A percentile compares a stretch with the other conserved stretches of the same genome.
Conservation (phyloP, 2,888 invertebrate species). For the Drosophila aldrichi region DNA sequence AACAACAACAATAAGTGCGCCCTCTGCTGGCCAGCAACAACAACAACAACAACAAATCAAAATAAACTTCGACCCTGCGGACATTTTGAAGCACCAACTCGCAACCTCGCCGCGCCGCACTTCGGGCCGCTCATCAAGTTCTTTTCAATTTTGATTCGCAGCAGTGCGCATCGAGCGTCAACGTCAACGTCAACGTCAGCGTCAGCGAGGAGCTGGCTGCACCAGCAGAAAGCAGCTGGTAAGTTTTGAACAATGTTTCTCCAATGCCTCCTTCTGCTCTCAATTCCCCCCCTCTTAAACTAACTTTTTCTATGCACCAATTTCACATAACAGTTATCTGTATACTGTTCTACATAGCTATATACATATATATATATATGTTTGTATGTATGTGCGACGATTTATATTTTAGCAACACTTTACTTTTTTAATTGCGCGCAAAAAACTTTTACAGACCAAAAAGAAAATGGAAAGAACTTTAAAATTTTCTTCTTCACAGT, state of each 20-base stretch:
- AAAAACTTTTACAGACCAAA: constrained; percentile 32
- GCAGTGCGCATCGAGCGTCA: constrained; percentile 27
- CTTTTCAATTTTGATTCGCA: constrained; percentile 45
- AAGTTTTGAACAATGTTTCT: constrained; percentile 35
- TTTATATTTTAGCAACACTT: constrained; percentile 39
- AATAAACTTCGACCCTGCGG: constrained; percentile 34
- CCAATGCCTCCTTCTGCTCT: no score
- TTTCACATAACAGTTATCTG: constrained; percentile 15
- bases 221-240: constrained; percentile 50
- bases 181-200: constrained; percentile 26
- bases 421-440: constrained; percentile 49
- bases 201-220: constrained; percentile 38
- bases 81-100: constrained; percentile 21
- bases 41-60: constrained; percentile 15
- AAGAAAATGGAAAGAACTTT: constrained; percentile 6
- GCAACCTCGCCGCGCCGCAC: neutral
- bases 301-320: constrained; percentile 28
- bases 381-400: neutral
- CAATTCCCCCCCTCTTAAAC: neutral
- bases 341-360: constrained; percentile 1
- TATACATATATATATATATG: neutral
- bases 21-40: constrained; percentile 10
- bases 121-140: neutral
- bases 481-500: constrained; percentile 11
- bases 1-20: constrained; percentile 13